Evolutionary conservation across 2,888 invertebrate species (phyloP).

Genomic region (Morpho deidamia): DNA sequence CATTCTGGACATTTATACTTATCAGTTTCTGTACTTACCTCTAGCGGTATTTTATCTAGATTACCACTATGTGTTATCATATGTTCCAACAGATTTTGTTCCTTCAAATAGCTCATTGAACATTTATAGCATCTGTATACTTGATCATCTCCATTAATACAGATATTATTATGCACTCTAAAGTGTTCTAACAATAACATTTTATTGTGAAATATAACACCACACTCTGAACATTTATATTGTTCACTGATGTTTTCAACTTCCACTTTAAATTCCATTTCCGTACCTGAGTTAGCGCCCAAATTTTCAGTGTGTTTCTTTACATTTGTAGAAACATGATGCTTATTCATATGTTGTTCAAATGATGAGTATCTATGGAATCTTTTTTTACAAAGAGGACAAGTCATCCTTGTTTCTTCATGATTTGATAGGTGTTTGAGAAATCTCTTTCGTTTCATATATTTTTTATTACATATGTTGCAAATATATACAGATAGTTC

Average conservation of each 20-base stretch:
- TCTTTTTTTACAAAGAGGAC: constrained; percentile 45
- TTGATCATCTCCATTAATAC: background rate
- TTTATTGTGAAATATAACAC: constrained; percentile 8
- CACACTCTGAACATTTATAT: constrained; percentile 14
- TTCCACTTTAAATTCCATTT: constrained; percentile 12
- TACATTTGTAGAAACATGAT: constrained; percentile 21
- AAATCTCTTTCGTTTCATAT: constrained; percentile 60
- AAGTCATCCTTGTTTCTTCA: constrained; percentile 31
- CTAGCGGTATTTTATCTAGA: constrained; percentile 6
- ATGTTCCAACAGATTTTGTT: constrained; percentile 6
- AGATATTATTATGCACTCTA: constrained; percentile 6
- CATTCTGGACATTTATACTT: constrained; percentile 71
- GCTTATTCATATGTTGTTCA: constrained; percentile 51
- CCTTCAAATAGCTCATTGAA: background rate
- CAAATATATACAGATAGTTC: constrained; percentile 40
- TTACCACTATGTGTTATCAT: background rate
- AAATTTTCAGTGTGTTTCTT: background rate
- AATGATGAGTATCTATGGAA: constrained; percentile 44
- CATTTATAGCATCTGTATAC: constrained; percentile 3
- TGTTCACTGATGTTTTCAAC: constrained; percentile 5
- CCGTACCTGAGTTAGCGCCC: background rate
- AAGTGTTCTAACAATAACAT: constrained; percentile 5
- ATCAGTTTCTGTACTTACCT: constrained; percentile 32
- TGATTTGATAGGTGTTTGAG: constrained; percentile 67
- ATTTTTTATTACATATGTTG: constrained; percentile 64